phyloP scores from a whole-genome alignment of 92 coral and sea anemone genomes.

The Umimayanthus chanpuru region DNA sequence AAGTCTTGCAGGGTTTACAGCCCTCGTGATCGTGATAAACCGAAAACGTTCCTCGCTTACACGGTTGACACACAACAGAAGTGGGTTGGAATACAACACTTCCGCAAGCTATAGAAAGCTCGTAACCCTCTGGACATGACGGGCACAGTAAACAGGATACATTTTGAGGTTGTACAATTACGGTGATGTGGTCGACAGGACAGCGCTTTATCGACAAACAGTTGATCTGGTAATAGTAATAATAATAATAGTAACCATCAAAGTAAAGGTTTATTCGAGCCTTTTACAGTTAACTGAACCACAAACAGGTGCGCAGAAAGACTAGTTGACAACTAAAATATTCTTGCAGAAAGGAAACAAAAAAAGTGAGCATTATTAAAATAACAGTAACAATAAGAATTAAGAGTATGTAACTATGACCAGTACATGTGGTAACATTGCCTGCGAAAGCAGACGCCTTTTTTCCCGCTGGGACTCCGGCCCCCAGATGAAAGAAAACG shows the following conservation, averaged over 20 bases:
- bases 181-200: background rate
- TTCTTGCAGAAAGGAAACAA: background rate
- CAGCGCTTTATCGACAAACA: background rate
- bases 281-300: no score
- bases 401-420: no score
- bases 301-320: no score
- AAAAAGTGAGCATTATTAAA: background rate
- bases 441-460: no score
- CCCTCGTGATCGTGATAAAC: background rate
- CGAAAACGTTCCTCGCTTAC: slow-evolving; percentile 47
- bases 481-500: no score
- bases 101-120: slow-evolving; percentile 39
- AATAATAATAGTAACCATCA: no score
- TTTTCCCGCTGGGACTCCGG: no score
- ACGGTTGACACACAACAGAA: slow-evolving; percentile 13
- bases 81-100: slow-evolving; percentile 1
- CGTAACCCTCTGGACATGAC: slow-evolving; percentile 30
- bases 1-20: slow-evolving; percentile 34
- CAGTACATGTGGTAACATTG: no score
- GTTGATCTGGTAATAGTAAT: background rate
- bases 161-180: background rate
- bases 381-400: no score
- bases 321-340: background rate
- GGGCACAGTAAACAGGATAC: slow-evolving; percentile 16
- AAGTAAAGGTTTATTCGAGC: no score